These are phyloP conservation scores for Nansenia antarctica DNA, from an alignment of 2,113 vertebrate species.

Conservation along the genomic window DNA sequence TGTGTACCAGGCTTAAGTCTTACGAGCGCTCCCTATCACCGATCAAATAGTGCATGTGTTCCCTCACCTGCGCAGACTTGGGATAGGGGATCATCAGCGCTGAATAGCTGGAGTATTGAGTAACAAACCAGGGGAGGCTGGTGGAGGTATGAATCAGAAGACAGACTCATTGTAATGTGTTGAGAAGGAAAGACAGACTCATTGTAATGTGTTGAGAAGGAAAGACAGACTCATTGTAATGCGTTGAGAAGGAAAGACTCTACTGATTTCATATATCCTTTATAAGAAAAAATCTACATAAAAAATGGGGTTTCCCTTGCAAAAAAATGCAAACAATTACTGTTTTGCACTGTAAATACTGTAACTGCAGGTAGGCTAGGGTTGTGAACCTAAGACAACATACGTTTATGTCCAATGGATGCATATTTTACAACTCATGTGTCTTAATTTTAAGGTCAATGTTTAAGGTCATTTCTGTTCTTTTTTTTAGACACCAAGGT, in stretches of 20 bases:
- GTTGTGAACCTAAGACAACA: conserved; percentile 51
- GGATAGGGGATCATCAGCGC: too few species aligned
- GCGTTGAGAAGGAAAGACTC: conserved; percentile 40
- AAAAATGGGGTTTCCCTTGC: conserved; percentile 27
- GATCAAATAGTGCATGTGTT: too few species aligned
- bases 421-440: conserved; percentile 43
- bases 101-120: too few species aligned
- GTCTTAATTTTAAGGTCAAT: conserved; percentile 58
- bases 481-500: background rate
- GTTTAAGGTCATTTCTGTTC: conserved; percentile 37
- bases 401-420: conserved; percentile 43
- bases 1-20: too few species aligned
- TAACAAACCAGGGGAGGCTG: too few species aligned
- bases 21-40: too few species aligned
- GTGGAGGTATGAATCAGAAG: too few species aligned
- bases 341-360: conserved; percentile 71
- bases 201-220: too few species aligned
- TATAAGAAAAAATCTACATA: conserved; percentile 56
- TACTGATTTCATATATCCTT: conserved; percentile 55
- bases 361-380: conserved; percentile 57
- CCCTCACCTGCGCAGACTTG: too few species aligned
- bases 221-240: too few species aligned
- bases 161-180: too few species aligned
- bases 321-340: conserved; percentile 28
- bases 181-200: too few species aligned